Conservation (phyloP, 2,888 invertebrate genomes). For the Synanthedon myopaeformis region DNA sequence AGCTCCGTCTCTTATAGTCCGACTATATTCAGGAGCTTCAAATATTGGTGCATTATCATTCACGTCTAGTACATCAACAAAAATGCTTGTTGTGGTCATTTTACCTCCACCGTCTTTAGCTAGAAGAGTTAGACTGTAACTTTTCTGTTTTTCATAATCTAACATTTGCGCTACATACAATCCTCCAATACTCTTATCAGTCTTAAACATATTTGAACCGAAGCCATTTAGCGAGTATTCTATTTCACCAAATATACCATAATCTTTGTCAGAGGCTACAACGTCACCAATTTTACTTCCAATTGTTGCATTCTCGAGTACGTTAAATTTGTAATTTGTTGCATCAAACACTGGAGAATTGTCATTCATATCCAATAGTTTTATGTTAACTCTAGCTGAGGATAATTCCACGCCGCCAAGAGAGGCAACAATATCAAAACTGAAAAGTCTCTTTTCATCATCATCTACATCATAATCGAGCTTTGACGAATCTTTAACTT, state of each 20-base stretch:
- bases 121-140: conserved; percentile 82
- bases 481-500: conserved; percentile 73
- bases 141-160: conserved; percentile 84
- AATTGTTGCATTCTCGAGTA: conserved; percentile 74
- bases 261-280: conserved; percentile 78
- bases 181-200: conserved; percentile 75
- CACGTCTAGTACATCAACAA: conserved; percentile 78
- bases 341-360: conserved; percentile 79
- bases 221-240: conserved; percentile 82
- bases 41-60: conserved; percentile 84
- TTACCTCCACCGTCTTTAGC: conserved; percentile 86
- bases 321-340: conserved; percentile 73
- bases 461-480: conserved; percentile 80
- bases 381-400: conserved; percentile 72
- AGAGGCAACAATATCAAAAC: conserved; percentile 76
- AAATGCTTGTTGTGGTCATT: conserved; percentile 76
- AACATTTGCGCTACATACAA: conserved; percentile 74
- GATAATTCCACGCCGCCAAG: conserved; percentile 69
- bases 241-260: conserved; percentile 77
- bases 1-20: conserved; percentile 82
- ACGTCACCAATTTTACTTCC: conserved; percentile 75
- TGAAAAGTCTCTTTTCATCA: conserved; percentile 67
- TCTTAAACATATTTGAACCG: conserved; percentile 81
- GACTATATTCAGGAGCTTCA: conserved; percentile 76
- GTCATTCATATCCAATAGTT: conserved; percentile 82